phyloP scores from a whole-genome alignment of 2,888 invertebrate genomes.

The Aromia moschata region DNA sequence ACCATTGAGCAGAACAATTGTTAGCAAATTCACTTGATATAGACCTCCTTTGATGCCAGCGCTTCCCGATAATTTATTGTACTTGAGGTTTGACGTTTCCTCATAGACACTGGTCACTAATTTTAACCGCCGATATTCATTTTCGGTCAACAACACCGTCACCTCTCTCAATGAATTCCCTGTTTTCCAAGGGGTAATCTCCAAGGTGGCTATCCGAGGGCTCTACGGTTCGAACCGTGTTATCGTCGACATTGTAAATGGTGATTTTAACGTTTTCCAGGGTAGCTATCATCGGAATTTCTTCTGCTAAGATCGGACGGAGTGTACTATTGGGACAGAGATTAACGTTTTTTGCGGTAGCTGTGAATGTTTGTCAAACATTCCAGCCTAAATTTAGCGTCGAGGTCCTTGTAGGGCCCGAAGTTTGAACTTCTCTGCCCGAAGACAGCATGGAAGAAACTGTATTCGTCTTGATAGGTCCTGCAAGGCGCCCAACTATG shows the following conservation, averaged over 20 bases:
- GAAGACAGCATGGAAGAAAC: neutral
- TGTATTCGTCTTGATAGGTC: neutral
- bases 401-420: neutral
- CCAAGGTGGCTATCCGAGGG: too few relatives aligned
- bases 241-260: neutral
- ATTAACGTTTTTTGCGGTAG: neutral
- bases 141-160: neutral
- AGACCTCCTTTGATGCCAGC: constrained; percentile 1
- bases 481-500: neutral
- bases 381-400: neutral
- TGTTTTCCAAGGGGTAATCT: too few relatives aligned
- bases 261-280: neutral
- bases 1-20: constrained; percentile 1
- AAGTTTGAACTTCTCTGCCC: neutral
- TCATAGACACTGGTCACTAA: neutral
- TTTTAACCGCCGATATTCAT: neutral
- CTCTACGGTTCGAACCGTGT: neutral
- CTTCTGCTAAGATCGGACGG: too few relatives aligned
- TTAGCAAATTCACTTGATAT: neutral
- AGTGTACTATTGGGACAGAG: neutral
- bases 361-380: neutral
- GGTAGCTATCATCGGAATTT: neutral
- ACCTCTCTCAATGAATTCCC: neutral
- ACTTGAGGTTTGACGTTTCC: neutral
- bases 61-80: neutral